phyloP scores from a whole-genome alignment of 2,113 vertebrate genomes.

The Lethenteron camtschaticum region DNA sequence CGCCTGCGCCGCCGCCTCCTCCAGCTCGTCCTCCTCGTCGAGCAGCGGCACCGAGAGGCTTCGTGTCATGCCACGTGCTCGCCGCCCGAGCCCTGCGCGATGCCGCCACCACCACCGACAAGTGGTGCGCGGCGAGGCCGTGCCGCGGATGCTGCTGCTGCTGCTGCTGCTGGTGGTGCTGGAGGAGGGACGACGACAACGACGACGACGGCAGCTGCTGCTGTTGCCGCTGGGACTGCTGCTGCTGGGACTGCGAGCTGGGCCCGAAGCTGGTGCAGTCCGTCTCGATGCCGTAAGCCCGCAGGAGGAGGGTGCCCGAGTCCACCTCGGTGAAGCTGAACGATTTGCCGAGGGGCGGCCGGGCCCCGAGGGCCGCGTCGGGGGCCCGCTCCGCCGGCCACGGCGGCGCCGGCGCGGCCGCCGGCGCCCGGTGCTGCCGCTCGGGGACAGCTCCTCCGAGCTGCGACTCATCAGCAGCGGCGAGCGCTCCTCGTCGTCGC shows the following conservation, averaged over 20 bases:
- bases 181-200: no score
- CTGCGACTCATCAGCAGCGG: slow-evolving; percentile 1
- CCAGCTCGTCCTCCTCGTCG: neutral
- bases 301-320: neutral
- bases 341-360: slow-evolving; percentile 4
- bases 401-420: neutral
- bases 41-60: slow-evolving; percentile 4
- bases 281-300: neutral
- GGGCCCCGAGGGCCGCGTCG: neutral
- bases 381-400: neutral
- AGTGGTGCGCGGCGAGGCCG: no score
- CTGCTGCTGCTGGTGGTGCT: no score
- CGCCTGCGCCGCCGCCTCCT: neutral
- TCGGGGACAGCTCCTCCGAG: slow-evolving; percentile 6
- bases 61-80: neutral
- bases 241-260: neutral
- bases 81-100: neutral
- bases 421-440: neutral
- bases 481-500: slow-evolving; percentile 1
- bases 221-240: no score
- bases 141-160: no score
- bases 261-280: slow-evolving; percentile 2
- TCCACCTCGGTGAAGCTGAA: slow-evolving; percentile 2
- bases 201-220: no score
- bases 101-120: no score